Evolutionary conservation across 2,888 invertebrate species (phyloP), one percentile per base, ranked within the genome.

Genomic region (Seira sanloemensis): DNA sequence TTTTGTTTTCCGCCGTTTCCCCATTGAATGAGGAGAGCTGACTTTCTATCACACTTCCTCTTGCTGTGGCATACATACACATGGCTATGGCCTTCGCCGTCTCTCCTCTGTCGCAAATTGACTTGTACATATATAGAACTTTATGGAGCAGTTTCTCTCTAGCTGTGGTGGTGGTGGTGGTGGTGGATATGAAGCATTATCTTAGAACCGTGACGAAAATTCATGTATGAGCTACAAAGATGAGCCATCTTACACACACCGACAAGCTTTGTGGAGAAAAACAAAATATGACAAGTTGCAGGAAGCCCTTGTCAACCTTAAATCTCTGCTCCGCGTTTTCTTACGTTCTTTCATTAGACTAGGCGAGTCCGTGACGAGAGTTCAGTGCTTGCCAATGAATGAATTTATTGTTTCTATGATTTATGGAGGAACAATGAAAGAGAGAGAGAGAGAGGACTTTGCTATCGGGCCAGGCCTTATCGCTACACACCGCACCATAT

Each of bases 261-360:
- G 26, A 46, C 27, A 62, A 25, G 24, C 26, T 37, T 19, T 16
- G 25, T 27, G 46, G 7, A 78, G 77, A 73, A 84, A n/a, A 74
- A 74, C 78, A 46, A 78, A 84, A 78, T 84, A 84, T 84, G 84
- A 84, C 84, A 84, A 84, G 84, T 84, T 84, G 78, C 84, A 84
- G 84, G 84, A 84, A 84, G 84, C 78, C 84, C 84, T 84, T 84
- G 84, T 84, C 84, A 84, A 84, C 84, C 84, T 84, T 74, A 74
- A 84, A 84, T 84, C 84, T 84, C 83, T 83, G 65, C 65, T 84
- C 69, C 74, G 26, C 67, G 68, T 78, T 46, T 81, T 75, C 75
- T 81, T 71, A 71, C 58, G 68, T 50, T 62, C 80, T 62, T 74
- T 84, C 84, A 78, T 84, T 83, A 83, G 71, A 71, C 76, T 77